Evolutionary conservation across 2,888 invertebrate species (phyloP).

Genomic region (Cantharis rustica): DNA sequence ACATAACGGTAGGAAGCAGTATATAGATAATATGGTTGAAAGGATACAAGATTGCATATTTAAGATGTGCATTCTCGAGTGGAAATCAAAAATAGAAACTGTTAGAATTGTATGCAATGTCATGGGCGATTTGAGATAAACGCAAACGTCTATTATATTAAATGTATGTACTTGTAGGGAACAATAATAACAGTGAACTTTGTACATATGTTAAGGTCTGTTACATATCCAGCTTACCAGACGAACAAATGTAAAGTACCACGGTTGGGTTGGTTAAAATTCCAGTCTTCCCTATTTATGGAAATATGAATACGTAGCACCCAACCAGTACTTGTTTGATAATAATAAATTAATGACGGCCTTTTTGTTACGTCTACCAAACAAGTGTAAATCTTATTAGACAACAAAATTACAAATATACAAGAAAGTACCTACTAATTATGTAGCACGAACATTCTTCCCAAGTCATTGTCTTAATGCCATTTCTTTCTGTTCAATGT

Average conservation of each 20-base stretch:
- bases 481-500: slow-evolving; percentile 25
- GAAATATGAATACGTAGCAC: slow-evolving; percentile 27
- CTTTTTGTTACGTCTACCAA: background rate
- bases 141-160: background rate
- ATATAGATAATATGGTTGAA: background rate
- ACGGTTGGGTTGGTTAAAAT: slow-evolving; percentile 27
- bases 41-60: background rate
- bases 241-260: slow-evolving; percentile 19
- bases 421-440: slow-evolving; percentile 25
- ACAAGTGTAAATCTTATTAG: slow-evolving; percentile 7
- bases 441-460: slow-evolving; percentile 24
- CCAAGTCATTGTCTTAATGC: slow-evolving; percentile 30
- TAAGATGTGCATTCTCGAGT: background rate
- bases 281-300: slow-evolving; percentile 32
- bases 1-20: background rate
- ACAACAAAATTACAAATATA: slow-evolving; percentile 21
- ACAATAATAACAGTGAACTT: slow-evolving; percentile 30
- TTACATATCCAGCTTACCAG: slow-evolving; percentile 25
- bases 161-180: slow-evolving; percentile 14
- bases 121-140: slow-evolving; percentile 24
- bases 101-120: slow-evolving; percentile 11
- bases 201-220: slow-evolving; percentile 31
- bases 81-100: background rate
- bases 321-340: slow-evolving; percentile 12
- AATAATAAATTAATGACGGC: background rate